Base-by-base conservation (phyloP, 2,113 vertebrate species). In the Trochalopteron elliotii region DNA sequence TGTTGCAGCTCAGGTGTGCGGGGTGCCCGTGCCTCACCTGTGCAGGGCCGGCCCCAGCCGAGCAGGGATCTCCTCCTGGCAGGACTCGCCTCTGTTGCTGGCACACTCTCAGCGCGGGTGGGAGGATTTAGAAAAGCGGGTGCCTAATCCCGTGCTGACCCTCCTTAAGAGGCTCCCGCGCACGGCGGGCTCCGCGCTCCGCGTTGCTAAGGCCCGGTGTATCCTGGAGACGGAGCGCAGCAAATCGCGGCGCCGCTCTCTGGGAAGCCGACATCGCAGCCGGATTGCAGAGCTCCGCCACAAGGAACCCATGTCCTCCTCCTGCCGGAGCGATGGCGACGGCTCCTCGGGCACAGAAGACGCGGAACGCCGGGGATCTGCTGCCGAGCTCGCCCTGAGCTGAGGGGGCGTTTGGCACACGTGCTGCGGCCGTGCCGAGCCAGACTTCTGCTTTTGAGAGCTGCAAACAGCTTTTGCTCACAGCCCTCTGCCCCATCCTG, bases 191-290 rank as follows among this genome's bases (percentile, higher is more conserved):
- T 79, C 89, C 12, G 92, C 80, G 49, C 64, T 45, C 12, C 11
- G 57, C 72, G 97, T 97, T 97, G 97, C 97, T 50, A 96, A 14
- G 96, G 89, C 94, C 96, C 60, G 89, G 63, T 60, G 97, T 97
- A 96, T 96, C 97, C 97, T 97, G 95, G 97, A 95, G 96, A 97
- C 97, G 84, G 92, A 50, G 76, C 94, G 92, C 87, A 95, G 97
- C 97, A 71, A 97, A 97, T 96, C 84, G 96, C 96, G 19, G 96
- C 95, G 94, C 93, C 42, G 94, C 96, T 96, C 91, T 70, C 91
- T 93, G 94, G 47, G 71, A 91, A 95, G 94, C 97, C 97, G 60
- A 7, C 78, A 86, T 69, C 82, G 52, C 95, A 25, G 90, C 89
- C 30, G 65, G 91, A 90, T 89, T 81, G 91, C 95, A 14, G 94